phyloP scores from a whole-genome alignment of 92 coral and sea anemone species.

The Phenganax marumi region DNA sequence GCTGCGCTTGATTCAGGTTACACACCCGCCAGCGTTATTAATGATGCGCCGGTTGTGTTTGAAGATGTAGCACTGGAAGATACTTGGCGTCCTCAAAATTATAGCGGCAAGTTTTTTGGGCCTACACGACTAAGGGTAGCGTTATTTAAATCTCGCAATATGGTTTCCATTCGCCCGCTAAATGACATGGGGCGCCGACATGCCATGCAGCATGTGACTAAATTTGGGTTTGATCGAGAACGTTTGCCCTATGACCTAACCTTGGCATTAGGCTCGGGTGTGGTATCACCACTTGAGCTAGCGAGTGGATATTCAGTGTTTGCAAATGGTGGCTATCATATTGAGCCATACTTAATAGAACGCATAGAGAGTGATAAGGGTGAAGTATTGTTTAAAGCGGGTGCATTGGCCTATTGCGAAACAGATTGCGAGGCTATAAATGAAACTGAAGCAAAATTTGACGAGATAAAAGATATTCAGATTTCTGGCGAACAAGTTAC shows the following conservation, averaged over 20 bases:
- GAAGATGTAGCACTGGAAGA: not conserved
- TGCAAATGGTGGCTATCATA: not conserved
- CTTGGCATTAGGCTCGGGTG: not conserved
- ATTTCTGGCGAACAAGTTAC: not conserved
- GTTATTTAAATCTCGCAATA: not conserved
- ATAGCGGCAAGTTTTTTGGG: not conserved
- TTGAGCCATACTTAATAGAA: not conserved
- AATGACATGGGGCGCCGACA: not conserved
- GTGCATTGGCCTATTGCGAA: too few relatives aligned
- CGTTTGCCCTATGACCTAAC: not conserved
- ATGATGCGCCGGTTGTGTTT: slow-evolving; percentile 1
- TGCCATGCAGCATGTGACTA: not conserved
- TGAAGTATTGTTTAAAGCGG: not conserved
- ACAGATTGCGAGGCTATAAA: too few relatives aligned
- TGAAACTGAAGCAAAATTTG: too few relatives aligned
- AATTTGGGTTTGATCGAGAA: not conserved
- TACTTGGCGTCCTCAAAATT: slow-evolving; percentile 13
- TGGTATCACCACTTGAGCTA: not conserved
- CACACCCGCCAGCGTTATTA: not conserved
- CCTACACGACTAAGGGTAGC: slow-evolving; percentile 5
- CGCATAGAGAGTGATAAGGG: not conserved
- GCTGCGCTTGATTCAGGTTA: too few relatives aligned
- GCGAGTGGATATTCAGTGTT: not conserved
- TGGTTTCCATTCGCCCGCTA: not conserved
- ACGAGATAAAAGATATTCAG: not conserved